Evolutionary conservation across 2,113 vertebrate species (phyloP).

Genomic region (Paracanthobrama guichenoti): DNA sequence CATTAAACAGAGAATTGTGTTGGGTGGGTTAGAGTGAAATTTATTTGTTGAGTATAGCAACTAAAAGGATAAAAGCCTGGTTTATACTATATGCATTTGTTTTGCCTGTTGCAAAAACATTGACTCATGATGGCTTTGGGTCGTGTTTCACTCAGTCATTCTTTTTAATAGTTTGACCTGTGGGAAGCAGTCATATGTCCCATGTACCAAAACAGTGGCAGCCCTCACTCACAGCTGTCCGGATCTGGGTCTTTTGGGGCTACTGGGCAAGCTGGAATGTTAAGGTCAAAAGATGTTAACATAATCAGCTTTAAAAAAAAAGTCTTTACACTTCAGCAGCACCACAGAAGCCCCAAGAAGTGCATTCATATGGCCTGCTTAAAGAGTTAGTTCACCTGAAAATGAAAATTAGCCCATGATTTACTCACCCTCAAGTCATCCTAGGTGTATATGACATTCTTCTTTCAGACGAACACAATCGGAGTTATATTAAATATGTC

Average conservation of each 20-base stretch:
- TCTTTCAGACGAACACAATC: too few species aligned
- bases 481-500: too few species aligned
- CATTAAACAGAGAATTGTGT: constrained; percentile 49
- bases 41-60: constrained; percentile 5
- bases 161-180: background rate
- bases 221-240: background rate
- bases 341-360: background rate
- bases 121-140: background rate
- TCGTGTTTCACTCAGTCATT: background rate
- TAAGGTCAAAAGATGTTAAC: constrained; percentile 10
- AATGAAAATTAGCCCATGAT: too few species aligned
- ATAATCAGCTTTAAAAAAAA: constrained; percentile 17
- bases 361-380: background rate
- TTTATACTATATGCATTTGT: constrained; percentile 57
- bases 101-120: constrained; percentile 44
- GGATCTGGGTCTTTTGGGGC: background rate
- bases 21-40: constrained; percentile 5
- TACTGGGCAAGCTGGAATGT: background rate
- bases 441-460: too few species aligned
- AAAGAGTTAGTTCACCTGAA: too few species aligned
- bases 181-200: background rate
- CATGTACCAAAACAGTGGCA: background rate
- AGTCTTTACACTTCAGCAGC: background rate
- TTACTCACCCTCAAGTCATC: too few species aligned
- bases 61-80: constrained; percentile 55